phyloP scores from a whole-genome alignment of 2,888 invertebrate genomes.

The Sphecodes monilicornis region DNA sequence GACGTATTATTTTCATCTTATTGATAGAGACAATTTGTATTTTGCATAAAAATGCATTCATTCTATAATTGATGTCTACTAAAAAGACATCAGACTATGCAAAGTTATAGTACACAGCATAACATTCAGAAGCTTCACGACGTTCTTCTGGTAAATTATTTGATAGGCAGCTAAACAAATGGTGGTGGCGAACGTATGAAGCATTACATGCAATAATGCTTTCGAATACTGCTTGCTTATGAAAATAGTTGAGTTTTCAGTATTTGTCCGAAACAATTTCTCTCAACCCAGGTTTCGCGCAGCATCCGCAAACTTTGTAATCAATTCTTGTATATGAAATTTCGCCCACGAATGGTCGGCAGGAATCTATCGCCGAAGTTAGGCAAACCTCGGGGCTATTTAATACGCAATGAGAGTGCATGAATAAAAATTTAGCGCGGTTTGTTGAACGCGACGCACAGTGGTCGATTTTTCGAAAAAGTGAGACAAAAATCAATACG shows the following conservation, averaged over 20 bases:
- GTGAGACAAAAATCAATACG: no score
- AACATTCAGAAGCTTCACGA: no score
- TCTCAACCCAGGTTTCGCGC: background rate
- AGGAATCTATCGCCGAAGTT: background rate
- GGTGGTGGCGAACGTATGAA: background rate
- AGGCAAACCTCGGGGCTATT: background rate
- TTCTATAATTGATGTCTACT: no score
- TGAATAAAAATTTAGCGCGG: slow-evolving; percentile 32
- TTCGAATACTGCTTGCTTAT: background rate
- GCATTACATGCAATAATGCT: background rate
- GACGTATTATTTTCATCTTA: no score
- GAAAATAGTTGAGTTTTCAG: slow-evolving; percentile 2
- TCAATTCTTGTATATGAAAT: background rate
- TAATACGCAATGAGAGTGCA: slow-evolving; percentile 4
- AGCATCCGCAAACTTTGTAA: slow-evolving; percentile 5
- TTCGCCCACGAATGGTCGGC: background rate
- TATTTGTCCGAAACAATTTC: slow-evolving; percentile 2
- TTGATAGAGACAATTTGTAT: no score
- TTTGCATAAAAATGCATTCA: no score
- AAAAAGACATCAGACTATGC: no score
- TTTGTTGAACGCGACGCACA: slow-evolving; percentile 25
- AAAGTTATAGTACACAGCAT: no score
- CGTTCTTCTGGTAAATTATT: no score
- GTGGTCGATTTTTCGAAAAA: no score
- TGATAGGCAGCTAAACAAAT: background rate